These are phyloP conservation scores for Melinopterus prodromus DNA, from an alignment of 2,888 invertebrate genomes.

Conservation along the genomic window DNA sequence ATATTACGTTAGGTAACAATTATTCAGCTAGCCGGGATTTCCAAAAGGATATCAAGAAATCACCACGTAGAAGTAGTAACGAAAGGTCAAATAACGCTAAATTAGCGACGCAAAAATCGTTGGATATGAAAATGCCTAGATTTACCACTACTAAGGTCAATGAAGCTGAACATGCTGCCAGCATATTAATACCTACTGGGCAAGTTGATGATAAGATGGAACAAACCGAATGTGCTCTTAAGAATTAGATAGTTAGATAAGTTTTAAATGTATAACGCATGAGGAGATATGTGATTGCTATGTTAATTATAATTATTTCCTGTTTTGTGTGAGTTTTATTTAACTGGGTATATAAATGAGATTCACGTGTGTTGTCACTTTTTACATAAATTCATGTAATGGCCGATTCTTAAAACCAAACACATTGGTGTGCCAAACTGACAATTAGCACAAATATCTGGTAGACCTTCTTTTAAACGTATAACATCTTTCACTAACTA, in stretches of 20 bases:
- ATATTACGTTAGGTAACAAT: slow-evolving; percentile 44
- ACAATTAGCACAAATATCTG: too few relatives aligned
- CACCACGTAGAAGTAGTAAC: slow-evolving; percentile 38
- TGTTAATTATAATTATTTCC: not conserved
- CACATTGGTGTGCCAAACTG: too few relatives aligned
- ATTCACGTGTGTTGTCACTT: too few relatives aligned
- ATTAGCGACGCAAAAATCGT: slow-evolving; percentile 53
- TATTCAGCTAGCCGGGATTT: slow-evolving; percentile 34
- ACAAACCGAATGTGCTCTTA: not conserved
- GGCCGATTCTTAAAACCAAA: too few relatives aligned
- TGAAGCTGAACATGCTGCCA: slow-evolving; percentile 57
- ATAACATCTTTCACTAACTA: too few relatives aligned
- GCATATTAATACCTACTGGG: slow-evolving; percentile 34
- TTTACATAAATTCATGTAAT: too few relatives aligned
- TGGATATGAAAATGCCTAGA: slow-evolving; percentile 50
- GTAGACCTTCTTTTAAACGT: too few relatives aligned
- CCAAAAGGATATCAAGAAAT: slow-evolving; percentile 33
- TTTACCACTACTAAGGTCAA: slow-evolving; percentile 58
- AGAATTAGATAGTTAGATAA: not conserved
- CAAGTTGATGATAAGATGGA: not conserved
- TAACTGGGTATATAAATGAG: not conserved
- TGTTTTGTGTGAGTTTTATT: not conserved
- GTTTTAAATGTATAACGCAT: not conserved
- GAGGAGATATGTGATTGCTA: not conserved
- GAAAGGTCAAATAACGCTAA: slow-evolving; percentile 40